Conservation (phyloP, 1,140 invertebrate species). For the Drosophila lacertosa region DNA sequence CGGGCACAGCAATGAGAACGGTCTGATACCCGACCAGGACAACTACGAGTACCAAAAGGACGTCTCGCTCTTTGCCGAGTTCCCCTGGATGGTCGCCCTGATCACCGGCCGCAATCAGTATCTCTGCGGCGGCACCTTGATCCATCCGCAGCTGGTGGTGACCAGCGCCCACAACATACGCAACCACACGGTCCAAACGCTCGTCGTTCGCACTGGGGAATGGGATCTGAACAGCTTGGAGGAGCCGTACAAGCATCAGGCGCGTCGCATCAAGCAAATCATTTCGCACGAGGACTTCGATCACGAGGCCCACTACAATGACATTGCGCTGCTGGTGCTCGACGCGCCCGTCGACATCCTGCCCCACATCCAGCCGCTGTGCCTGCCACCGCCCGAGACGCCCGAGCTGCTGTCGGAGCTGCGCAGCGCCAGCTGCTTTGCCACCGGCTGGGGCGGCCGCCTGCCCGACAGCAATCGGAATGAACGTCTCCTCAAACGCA, state of each 20-base stretch:
- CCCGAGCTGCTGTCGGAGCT: conserved; percentile 36
- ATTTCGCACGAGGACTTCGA: conserved; percentile 85
- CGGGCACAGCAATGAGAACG: conserved; percentile 88
- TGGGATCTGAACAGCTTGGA: conserved; percentile 87
- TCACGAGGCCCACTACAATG: conserved; percentile 85
- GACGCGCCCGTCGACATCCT: conserved; percentile 87
- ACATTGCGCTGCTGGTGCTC: conserved; percentile 89
- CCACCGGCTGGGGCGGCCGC: conserved; percentile 88
- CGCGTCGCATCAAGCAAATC: conserved; percentile 86
- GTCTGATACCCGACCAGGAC: conserved; percentile 89
- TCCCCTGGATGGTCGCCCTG: conserved; percentile 93
- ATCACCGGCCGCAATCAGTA: conserved; percentile 85
- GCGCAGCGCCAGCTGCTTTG: conserved; percentile 84
- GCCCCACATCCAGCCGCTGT: conserved; percentile 89
- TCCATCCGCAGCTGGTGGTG: conserved; percentile 87
- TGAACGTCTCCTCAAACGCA: conserved; percentile 85
- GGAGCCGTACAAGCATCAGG: conserved; percentile 87
- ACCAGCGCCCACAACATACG: conserved; percentile 88
- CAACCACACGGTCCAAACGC: conserved; percentile 58
- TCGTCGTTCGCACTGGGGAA: conserved; percentile 87
- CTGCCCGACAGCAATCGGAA: conserved; percentile 86
- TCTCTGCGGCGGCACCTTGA: conserved; percentile 88
- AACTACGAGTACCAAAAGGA: conserved; percentile 85
- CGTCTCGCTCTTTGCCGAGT: conserved; percentile 86
- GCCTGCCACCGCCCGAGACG: conserved; percentile 86